A percentile compares a stretch with the other conserved stretches of the same genome.
phyloP scores from a whole-genome alignment of 2,113 vertebrate genomes.

The Anarrhichthys ocellatus region DNA sequence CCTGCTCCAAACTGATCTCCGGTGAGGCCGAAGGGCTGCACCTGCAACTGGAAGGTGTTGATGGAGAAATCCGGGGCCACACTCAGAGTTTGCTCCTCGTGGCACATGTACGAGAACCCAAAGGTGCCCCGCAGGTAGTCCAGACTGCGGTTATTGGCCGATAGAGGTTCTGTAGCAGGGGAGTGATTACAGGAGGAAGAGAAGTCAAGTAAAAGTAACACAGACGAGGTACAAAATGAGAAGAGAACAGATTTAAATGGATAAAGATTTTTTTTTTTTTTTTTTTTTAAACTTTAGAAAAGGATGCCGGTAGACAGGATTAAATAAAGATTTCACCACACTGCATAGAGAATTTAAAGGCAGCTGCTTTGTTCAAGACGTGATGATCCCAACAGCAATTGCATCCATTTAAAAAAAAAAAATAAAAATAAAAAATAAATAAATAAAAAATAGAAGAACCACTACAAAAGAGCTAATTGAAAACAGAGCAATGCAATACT shows the following conservation, averaged over 20 bases:
- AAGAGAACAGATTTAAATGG: not conserved
- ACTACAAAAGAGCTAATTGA: too few relatives aligned
- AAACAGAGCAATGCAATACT: not conserved
- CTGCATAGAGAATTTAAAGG: not conserved
- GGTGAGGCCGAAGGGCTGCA: conserved; percentile 91
- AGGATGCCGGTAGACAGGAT: not conserved
- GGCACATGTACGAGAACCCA: conserved; percentile 93
- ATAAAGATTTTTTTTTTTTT: not conserved
- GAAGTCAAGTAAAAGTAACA: not conserved
- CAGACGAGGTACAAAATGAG: not conserved
- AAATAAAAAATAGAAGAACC: not conserved
- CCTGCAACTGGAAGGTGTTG: conserved; percentile 88
- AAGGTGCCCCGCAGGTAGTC: conserved; percentile 86
- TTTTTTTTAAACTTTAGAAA: not conserved
- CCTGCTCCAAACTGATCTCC: conserved; percentile 90
- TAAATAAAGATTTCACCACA: not conserved
- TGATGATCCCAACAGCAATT: not conserved
- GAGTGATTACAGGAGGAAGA: not conserved
- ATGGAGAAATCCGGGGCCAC: conserved; percentile 81
- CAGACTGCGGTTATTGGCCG: conserved; percentile 81
- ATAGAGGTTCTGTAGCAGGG: conserved; percentile 54
- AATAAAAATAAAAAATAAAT: too few relatives aligned
- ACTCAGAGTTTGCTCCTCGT: conserved; percentile 83
- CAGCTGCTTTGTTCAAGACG: not conserved
- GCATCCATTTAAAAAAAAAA: too few relatives aligned